These are phyloP conservation scores for Drosophila borborema DNA, from an alignment of 2,888 invertebrate species.

Conservation along the genomic window DNA sequence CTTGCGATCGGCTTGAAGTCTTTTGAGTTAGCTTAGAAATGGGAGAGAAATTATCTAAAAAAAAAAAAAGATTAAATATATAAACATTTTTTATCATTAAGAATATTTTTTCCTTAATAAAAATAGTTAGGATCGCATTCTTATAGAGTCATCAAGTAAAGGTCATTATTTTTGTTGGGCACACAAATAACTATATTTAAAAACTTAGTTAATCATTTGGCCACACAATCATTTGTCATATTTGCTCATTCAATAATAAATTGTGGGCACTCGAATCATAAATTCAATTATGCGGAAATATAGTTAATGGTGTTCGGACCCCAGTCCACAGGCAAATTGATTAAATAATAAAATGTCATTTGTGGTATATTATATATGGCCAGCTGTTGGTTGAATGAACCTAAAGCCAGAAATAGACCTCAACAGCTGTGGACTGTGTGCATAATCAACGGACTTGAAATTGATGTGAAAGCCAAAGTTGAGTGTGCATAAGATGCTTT, in stretches of 20 bases:
- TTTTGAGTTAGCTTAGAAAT: background rate
- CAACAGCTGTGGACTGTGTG: background rate
- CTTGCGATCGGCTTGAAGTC: background rate
- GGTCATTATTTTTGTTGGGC: background rate
- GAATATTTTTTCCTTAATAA: background rate
- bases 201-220: slow-evolving; percentile 5
- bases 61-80: too few relatives aligned
- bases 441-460: slow-evolving; percentile 23
- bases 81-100: too few relatives aligned
- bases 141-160: background rate
- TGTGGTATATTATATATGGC: slow-evolving; percentile 38
- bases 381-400: slow-evolving; percentile 31
- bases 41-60: background rate
- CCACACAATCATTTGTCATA: slow-evolving; percentile 54
- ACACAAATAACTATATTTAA: slow-evolving; percentile 2
- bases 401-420: slow-evolving; percentile 11
- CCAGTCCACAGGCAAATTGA: slow-evolving; percentile 46
- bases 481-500: slow-evolving; percentile 40
- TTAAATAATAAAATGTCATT: slow-evolving; percentile 60
- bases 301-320: slow-evolving; percentile 45
- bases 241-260: slow-evolving; percentile 62
- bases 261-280: slow-evolving; percentile 51
- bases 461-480: slow-evolving; percentile 16
- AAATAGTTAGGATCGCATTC: background rate
- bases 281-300: slow-evolving; percentile 63